Percentiles rank a stretch among this genome's conserved stretches.
Conservation (phyloP, 2,113 vertebrate species). For the Dasypus novemcinctus region DNA sequence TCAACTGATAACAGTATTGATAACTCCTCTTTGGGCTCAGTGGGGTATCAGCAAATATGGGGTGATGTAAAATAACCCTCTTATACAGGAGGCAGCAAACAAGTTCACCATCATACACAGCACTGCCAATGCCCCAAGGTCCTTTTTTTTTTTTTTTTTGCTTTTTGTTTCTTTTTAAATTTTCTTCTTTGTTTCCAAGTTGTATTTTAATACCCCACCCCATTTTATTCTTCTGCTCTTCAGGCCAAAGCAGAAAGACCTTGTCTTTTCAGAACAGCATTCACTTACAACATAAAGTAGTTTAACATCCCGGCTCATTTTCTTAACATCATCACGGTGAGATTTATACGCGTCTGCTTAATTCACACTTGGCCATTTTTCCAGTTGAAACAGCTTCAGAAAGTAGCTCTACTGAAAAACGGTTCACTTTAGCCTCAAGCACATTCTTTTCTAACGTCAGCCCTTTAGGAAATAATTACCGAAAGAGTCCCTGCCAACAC, state of each 20-base stretch:
- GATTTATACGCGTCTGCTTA: neutral
- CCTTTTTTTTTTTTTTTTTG: no score
- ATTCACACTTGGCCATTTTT: neutral
- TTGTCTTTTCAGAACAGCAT: neutral
- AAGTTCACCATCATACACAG: neutral
- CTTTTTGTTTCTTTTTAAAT: no score
- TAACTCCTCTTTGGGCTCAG: neutral
- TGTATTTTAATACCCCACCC: neutral
- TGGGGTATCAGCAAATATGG: neutral
- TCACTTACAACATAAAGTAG: neutral
- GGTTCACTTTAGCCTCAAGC: neutral
- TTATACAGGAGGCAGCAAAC: neutral
- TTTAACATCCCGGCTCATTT: neutral
- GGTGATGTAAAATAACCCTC: neutral
- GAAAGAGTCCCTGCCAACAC: neutral
- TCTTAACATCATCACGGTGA: neutral
- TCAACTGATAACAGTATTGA: neutral
- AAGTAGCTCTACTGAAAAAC: neutral
- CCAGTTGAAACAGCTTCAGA: neutral
- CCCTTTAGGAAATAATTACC: slow-evolving; percentile 22
- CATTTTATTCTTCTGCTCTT: neutral
- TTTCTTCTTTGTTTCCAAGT: no score
- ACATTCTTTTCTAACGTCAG: neutral
- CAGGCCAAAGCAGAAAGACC: neutral
- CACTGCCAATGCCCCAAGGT: neutral